Base-by-base conservation (phyloP, 2,113 vertebrate species). In the Gadus macrocephalus region DNA sequence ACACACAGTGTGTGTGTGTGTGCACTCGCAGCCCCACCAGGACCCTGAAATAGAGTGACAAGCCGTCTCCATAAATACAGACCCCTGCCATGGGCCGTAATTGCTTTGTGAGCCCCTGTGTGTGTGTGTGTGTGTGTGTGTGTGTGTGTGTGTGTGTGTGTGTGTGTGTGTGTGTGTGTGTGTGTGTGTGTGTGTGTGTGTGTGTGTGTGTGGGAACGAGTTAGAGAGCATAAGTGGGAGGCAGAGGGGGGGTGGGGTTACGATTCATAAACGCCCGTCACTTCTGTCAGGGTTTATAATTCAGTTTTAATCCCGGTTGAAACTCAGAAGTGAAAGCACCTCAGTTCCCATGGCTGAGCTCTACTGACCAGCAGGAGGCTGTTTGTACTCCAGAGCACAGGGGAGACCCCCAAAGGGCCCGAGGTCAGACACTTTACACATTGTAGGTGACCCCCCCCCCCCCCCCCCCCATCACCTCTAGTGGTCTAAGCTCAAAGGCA, bases 31-130 rank as follows among this genome's bases (percentile, higher is more conserved):
- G 86, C 78, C 86, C 81, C 74, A 2, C 11, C 0, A 7, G 79
- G 80, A 75, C 84, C 85, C 82, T 89, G 85, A 92, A 89, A 87
- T 87, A 90, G 89, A 89, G 86, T 89, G 87, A 88, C 87, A 91
- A 90, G 85, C 87, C 60, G 63, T 81, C 85, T 68, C 84, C 89
- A 88, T 87, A 90, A 91, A 92, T 89, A 88, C 81, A 70, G 78
- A 84, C 67, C 67, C 81, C 77, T 78, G 70, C 72, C 68, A 82
- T 76, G 67, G 60, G 64, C 35, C 68, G 64, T 90, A 86, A 90
- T 90, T 86, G 85, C 79, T 89, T 83, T 75, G 78, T 82, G 77
- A 84, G 80, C 78, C 75, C 69, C 27, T 74, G 69, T 61, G 38
- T 1, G 67, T 70, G 79, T 77, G 74, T 25, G 11, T 22, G 59